These are phyloP conservation scores for Eilema griseolum DNA, from an alignment of 2,888 invertebrate species.

Conservation along the genomic window DNA sequence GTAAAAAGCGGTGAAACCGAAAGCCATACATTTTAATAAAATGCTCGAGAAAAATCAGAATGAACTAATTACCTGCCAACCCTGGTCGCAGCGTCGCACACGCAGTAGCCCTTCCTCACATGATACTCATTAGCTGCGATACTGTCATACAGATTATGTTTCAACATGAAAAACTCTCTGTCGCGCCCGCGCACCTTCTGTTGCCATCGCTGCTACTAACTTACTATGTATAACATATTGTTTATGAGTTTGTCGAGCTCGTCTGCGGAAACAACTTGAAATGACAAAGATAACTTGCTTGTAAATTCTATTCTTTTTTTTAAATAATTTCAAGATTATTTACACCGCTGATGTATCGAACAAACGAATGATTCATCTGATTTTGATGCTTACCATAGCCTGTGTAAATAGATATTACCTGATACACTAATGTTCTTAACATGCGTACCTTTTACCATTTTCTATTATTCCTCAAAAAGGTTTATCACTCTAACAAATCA, in stretches of 20 bases:
- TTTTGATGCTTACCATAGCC: too few species aligned
- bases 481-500: too few species aligned
- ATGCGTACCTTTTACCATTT: too few species aligned
- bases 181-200: slow-evolving; percentile 4
- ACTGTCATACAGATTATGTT: slow-evolving; percentile 37
- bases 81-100: slow-evolving; percentile 35
- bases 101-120: slow-evolving; percentile 49
- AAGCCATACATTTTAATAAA: too few species aligned
- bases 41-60: not conserved
- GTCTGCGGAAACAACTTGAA: not conserved
- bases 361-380: not conserved
- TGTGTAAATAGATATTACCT: too few species aligned
- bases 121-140: slow-evolving; percentile 58
- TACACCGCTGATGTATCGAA: not conserved
- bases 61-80: slow-evolving; percentile 21
- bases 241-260: not conserved
- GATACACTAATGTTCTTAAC: too few species aligned
- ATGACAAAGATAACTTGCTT: not conserved
- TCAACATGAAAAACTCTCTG: slow-evolving; percentile 34
- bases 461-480: too few species aligned
- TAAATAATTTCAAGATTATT: too few species aligned
- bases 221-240: slow-evolving; percentile 3
- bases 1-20: too few species aligned
- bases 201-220: too few species aligned
- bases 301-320: not conserved